Evolutionary conservation across 2,113 vertebrate species (phyloP).

Genomic region (Bubalus kerabau): DNA sequence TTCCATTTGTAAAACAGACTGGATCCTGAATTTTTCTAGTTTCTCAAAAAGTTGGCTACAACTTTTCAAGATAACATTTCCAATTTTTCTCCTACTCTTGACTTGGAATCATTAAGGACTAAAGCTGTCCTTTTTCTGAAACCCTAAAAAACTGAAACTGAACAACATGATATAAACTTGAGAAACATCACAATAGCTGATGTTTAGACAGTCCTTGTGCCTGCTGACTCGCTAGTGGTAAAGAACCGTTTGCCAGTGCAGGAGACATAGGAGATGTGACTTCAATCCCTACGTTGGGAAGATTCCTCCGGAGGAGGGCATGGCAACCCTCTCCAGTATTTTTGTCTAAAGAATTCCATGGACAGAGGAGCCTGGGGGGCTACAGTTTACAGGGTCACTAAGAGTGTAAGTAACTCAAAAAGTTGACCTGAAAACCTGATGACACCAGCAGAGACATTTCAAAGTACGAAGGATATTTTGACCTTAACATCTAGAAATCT

Average conservation of each 20-base stretch:
- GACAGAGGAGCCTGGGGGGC: background rate
- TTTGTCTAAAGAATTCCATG: background rate
- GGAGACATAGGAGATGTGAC: background rate
- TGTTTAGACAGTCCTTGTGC: background rate
- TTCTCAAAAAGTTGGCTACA: background rate
- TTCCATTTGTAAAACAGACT: background rate
- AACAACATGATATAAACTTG: background rate
- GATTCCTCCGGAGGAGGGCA: background rate
- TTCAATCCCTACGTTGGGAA: background rate
- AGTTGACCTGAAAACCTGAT: background rate
- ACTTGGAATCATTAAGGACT: background rate
- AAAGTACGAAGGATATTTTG: background rate
- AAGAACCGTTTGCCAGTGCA: background rate
- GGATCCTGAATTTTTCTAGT: background rate
- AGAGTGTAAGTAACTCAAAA: background rate
- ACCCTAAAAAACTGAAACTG: background rate
- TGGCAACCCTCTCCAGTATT: background rate
- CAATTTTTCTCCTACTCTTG: background rate
- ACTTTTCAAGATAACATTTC: background rate
- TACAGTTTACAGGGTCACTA: background rate
- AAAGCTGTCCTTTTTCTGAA: background rate
- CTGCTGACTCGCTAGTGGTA: background rate
- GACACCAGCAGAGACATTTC: background rate
- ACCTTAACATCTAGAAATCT: background rate
- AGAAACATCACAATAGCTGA: background rate